Base-by-base conservation (phyloP, 2,888 invertebrate genomes). In the Nomada goodeniana region DNA sequence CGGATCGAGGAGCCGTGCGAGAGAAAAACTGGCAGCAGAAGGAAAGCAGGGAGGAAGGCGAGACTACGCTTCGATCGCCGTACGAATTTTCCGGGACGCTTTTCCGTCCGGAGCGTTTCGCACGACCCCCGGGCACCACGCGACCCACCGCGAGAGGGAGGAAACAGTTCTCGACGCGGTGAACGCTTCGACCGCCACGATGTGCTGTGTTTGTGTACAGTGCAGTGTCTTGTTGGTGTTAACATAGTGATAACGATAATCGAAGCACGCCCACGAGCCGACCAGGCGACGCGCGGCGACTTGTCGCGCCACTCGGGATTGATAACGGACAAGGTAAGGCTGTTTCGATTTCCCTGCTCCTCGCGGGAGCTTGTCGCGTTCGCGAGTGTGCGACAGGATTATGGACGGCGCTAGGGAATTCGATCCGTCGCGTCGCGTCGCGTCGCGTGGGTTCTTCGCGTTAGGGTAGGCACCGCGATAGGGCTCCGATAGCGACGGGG, bases 141-240 rank as follows among this genome's bases (percentile, higher is more conserved):
- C 44, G n/a, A 36, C 36, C 36, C 36, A 36, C 29, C 47, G 76
- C 18, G 78, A 69, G 57, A 50, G 57, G 20, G 64, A 26, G 36
- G 42, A 36, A 36, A 36, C 36, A 36, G 57, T 50, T 26, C 47
- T 50, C 23, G n/a, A 18, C 74, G 59, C 59, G 68, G 52, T 42
- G 47, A 61, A 76, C 73, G 71, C 74, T 75, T n/a, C 76, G 79
- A 83, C 80, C 87, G 84, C 83, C 87, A 90, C 90, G 80, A 93
- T 93, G 93, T 93, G 93, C 89, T 90, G 92, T 91, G 93, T 93
- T 92, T 92, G 93, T 92, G 91, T 91, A 90, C 89, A 90, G 93
- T 93, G 93, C 91, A 92, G 93, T 93, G 93, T 91, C 87, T 90
- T 92, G 86, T 90, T 92, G 92, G 92, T 93, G 93, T 90, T 92